Evolutionary conservation across 2,888 invertebrate species (phyloP).

Genomic region (Harpagoxenus sublaevis): DNA sequence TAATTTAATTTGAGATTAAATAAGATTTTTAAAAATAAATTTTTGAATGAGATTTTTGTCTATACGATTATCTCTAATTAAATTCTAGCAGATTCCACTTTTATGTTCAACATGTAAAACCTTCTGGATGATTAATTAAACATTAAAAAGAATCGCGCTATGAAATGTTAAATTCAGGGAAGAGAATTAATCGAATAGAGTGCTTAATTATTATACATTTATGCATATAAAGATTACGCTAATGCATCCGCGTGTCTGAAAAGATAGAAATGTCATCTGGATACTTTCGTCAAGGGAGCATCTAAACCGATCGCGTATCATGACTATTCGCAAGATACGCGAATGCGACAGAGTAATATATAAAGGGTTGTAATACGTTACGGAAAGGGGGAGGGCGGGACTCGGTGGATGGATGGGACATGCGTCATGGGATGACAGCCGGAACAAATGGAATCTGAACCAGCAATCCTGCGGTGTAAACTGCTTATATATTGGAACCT

Average conservation of each 20-base stretch:
- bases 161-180: neutral
- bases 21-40: too few species aligned
- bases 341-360: slow-evolving; percentile 62
- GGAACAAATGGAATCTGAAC: slow-evolving; percentile 86
- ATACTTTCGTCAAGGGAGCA: slow-evolving; percentile 7
- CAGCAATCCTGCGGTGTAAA: slow-evolving; percentile 84
- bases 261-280: neutral
- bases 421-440: slow-evolving; percentile 85
- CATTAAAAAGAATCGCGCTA: neutral
- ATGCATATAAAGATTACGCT: neutral
- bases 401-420: slow-evolving; percentile 81
- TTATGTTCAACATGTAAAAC: neutral
- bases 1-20: too few species aligned
- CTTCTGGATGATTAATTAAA: neutral
- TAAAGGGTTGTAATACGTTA: slow-evolving; percentile 75
- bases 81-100: neutral
- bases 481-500: slow-evolving; percentile 80
- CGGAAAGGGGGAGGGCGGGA: slow-evolving; percentile 74
- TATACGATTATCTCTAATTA: neutral
- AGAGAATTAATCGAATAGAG: neutral
- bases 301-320: slow-evolving; percentile 28
- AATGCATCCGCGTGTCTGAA: neutral
- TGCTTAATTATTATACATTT: slow-evolving; percentile 5
- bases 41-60: neutral
- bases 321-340: slow-evolving; percentile 39